Conservation (phyloP, 2,797 vertebrate genomes). For the Gallinago stenura region DNA sequence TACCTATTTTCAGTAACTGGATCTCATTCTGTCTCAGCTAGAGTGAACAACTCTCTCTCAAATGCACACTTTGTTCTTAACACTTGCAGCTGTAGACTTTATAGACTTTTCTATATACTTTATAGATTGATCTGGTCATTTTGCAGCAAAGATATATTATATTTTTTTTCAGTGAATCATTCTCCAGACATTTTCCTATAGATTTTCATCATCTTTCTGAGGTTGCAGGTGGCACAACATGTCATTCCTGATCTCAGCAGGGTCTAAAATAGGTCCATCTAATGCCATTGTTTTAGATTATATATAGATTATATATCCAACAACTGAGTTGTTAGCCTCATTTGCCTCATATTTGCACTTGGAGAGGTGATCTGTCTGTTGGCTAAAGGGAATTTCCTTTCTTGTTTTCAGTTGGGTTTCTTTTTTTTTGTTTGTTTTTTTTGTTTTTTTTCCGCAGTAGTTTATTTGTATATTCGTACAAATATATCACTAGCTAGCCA, state of each 20-base stretch:
- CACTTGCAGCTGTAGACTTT: not conserved
- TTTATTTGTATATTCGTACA: not conserved
- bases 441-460: not conserved
- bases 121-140: not conserved
- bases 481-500: not conserved
- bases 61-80: not conserved
- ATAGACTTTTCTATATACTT: not conserved
- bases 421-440: too few relatives aligned
- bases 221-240: not conserved
- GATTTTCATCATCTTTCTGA: not conserved
- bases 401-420: not conserved
- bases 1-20: not conserved
- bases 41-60: not conserved
- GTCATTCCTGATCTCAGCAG: not conserved
- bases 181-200: not conserved
- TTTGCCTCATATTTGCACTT: not conserved
- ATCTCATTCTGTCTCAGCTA: not conserved
- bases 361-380: rapidly evolving
- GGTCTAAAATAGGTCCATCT: not conserved
- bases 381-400: not conserved
- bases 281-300: not conserved
- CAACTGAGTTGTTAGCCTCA: not conserved
- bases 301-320: not conserved
- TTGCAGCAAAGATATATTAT: not conserved
- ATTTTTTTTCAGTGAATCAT: not conserved